These are phyloP conservation scores for Pherbina coryleti DNA, from an alignment of 2,888 invertebrate genomes.

Conservation along the genomic window DNA sequence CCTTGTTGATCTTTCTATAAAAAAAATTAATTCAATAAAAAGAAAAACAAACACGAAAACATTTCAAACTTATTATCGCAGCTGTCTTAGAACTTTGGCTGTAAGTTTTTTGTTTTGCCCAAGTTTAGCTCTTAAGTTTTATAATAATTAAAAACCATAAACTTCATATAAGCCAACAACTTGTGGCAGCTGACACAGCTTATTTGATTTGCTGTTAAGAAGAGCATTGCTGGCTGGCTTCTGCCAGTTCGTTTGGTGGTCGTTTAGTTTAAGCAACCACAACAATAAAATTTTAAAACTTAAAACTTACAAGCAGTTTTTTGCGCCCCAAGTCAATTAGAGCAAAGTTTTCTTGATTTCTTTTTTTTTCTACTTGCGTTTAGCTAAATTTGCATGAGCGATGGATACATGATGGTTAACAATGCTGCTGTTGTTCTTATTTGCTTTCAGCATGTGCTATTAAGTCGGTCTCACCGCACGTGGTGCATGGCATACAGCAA, in stretches of 20 bases:
- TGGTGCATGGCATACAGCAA: background rate
- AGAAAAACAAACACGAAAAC: background rate
- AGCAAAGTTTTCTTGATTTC: background rate
- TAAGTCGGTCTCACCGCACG: background rate
- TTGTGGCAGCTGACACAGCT: slow-evolving; percentile 24
- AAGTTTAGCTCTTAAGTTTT: background rate
- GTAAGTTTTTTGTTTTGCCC: background rate
- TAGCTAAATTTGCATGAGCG: slow-evolving; percentile 24
- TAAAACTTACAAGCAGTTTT: background rate
- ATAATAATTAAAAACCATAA: slow-evolving; percentile 29
- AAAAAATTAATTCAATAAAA: background rate
- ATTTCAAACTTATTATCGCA: slow-evolving; percentile 3
- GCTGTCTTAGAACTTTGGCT: slow-evolving; percentile 1
- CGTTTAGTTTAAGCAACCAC: slow-evolving; percentile 3
- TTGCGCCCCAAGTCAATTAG: slow-evolving; percentile 31
- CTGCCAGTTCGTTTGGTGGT: background rate
- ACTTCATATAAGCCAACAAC: slow-evolving; percentile 28
- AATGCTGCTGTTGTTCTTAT: background rate
- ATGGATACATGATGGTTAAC: background rate
- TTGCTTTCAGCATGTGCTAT: background rate
- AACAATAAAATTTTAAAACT: slow-evolving; percentile 25
- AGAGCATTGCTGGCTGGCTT: background rate
- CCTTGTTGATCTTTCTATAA: background rate
- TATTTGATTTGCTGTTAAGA: slow-evolving; percentile 8
- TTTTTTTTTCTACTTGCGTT: slow-evolving; percentile 8